phyloP scores from a whole-genome alignment of 2,797 vertebrate genomes.

The Psittacula echo region DNA sequence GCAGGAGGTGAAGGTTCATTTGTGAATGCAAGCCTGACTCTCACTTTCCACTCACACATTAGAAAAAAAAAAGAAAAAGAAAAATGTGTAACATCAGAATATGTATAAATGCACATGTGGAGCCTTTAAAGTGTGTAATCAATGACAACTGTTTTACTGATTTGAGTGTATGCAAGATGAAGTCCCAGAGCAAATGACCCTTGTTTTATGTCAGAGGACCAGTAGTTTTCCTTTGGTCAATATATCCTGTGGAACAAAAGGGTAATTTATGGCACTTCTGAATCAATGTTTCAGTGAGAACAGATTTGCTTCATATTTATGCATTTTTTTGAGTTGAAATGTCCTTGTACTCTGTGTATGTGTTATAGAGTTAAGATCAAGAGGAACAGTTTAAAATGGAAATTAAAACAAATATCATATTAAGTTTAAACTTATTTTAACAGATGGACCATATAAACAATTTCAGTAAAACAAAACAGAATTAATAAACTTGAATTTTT shows the following conservation, averaged over 20 bases:
- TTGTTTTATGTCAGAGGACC: background rate
- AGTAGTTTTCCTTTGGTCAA: background rate
- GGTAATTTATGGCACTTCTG: background rate
- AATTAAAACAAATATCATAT: background rate
- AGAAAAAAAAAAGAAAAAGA: background rate
- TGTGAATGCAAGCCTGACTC: background rate
- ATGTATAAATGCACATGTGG: background rate
- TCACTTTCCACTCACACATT: background rate
- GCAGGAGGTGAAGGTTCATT: background rate
- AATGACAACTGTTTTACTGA: background rate
- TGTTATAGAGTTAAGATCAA: background rate
- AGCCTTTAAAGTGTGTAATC: background rate
- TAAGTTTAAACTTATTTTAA: background rate
- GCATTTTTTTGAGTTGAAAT: background rate
- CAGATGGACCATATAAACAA: background rate
- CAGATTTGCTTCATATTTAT: background rate
- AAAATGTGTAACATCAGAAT: constrained; percentile 11
- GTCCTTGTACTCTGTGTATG: background rate
- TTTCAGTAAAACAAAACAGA: background rate
- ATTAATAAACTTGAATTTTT: background rate
- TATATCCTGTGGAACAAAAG: background rate
- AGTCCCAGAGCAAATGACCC: background rate
- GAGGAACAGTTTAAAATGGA: background rate
- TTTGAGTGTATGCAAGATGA: background rate
- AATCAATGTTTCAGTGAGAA: background rate